phyloP scores from a whole-genome alignment of 2,797 vertebrate genomes.

The Poecilia picta region DNA sequence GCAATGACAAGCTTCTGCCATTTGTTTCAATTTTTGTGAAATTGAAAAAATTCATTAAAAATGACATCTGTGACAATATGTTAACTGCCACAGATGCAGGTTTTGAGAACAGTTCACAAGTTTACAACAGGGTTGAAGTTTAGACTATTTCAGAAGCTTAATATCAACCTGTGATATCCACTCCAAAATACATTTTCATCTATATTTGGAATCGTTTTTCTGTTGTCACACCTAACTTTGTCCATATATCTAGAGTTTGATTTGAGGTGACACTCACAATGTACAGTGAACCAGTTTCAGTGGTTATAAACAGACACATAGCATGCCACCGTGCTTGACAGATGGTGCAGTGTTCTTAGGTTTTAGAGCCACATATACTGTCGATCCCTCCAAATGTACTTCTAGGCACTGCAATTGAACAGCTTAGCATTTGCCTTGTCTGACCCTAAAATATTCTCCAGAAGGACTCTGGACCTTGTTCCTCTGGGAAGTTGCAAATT shows the following conservation, averaged over 20 bases:
- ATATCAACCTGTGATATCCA: not conserved
- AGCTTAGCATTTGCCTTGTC: not conserved
- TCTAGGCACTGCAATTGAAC: not conserved
- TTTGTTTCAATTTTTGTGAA: not conserved
- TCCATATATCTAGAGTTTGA: not conserved
- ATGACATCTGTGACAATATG: too few relatives aligned
- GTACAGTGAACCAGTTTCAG: not conserved
- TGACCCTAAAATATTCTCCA: not conserved
- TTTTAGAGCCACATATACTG: not conserved
- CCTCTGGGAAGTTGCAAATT: not conserved
- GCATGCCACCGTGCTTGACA: not conserved
- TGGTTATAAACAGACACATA: not conserved
- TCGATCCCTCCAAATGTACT: not conserved
- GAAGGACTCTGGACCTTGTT: not conserved
- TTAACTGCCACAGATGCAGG: not conserved
- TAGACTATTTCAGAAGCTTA: not conserved
- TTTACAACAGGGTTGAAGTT: not conserved
- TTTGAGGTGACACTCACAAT: not conserved
- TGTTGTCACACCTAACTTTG: not conserved
- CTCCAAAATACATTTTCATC: not conserved
- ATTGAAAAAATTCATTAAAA: not conserved
- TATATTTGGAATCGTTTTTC: not conserved
- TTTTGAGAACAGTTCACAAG: not conserved
- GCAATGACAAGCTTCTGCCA: not conserved
- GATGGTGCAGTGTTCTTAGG: not conserved